Conservation (phyloP, 2,888 invertebrate genomes). For the Apeira syringaria region DNA sequence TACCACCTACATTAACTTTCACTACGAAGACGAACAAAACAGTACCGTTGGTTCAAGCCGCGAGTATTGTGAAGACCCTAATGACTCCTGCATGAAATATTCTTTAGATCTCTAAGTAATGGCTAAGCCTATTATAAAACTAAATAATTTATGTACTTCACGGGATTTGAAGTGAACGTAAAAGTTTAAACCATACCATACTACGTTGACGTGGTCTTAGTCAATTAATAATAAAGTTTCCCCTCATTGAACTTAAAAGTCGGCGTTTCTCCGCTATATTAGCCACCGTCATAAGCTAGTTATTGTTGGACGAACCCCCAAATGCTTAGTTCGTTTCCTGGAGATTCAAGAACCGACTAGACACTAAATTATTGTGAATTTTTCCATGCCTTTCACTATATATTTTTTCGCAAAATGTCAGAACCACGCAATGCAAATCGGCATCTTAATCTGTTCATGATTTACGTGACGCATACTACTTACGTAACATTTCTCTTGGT, state of each 20-base stretch:
- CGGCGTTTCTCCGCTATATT: too few species aligned
- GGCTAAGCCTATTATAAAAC: constrained; percentile 20
- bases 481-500: constrained; percentile 6
- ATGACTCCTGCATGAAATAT: constrained; percentile 25
- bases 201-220: too few species aligned
- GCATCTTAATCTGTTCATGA: constrained; percentile 11
- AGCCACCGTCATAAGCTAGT: too few species aligned
- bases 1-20: constrained; percentile 25
- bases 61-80: constrained; percentile 23
- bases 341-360: too few species aligned
- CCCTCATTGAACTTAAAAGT: too few species aligned
- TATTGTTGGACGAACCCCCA: too few species aligned
- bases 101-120: constrained; percentile 22
- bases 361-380: too few species aligned
- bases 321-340: too few species aligned
- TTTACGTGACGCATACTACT: constrained; percentile 6
- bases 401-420: neutral
- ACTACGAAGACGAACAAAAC: constrained; percentile 21
- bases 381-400: neutral
- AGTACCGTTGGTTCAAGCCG: constrained; percentile 21
- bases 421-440: neutral
- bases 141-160: constrained; percentile 12
- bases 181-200: constrained; percentile 8
- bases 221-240: too few species aligned
- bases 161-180: constrained; percentile 2